Conservation (phyloP, 2,888 invertebrate genomes). For the Drosophila formosana region DNA sequence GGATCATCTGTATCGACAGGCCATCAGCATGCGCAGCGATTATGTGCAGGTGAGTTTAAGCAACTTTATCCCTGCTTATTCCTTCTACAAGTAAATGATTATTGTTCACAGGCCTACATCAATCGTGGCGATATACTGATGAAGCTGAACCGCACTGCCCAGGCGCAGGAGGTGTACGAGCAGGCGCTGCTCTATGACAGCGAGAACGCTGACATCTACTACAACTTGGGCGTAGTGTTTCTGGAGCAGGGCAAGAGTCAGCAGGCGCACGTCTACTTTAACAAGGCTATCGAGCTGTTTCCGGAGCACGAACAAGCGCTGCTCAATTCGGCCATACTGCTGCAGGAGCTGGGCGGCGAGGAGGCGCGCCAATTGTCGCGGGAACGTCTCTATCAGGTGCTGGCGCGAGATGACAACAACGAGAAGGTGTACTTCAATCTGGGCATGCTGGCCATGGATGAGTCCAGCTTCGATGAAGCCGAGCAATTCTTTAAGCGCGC, state of each 20-base stretch:
- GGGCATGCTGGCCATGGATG: conserved; percentile 98
- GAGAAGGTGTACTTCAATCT: conserved; percentile 97
- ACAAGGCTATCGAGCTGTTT: conserved; percentile 96
- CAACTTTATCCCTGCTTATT: background rate
- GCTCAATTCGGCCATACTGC: conserved; percentile 96
- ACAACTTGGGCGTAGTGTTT: conserved; percentile 96
- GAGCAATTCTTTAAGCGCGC: conserved; percentile 96
- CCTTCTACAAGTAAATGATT: too few relatives aligned
- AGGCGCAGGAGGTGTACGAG: conserved; percentile 97
- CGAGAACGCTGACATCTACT: conserved; percentile 97
- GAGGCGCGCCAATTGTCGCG: conserved; percentile 92
- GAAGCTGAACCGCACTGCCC: conserved; percentile 96
- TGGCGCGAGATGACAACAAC: conserved; percentile 89
- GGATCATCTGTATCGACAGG: conserved; percentile 96
- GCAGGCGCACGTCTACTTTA: conserved; percentile 95
- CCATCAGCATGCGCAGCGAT: conserved; percentile 98
- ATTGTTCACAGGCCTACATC: conserved; percentile 92
- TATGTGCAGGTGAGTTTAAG: conserved; percentile 88
- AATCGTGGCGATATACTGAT: conserved; percentile 98
- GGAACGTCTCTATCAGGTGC: conserved; percentile 92
- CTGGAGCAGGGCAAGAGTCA: conserved; percentile 96
- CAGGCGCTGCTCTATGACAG: conserved; percentile 96
- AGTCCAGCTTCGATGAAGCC: conserved; percentile 94
- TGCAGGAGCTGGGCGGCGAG: conserved; percentile 94
- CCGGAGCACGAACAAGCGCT: conserved; percentile 98